A percentile compares a stretch with the other conserved stretches of the same genome.
phyloP scores from a whole-genome alignment of 1,140 invertebrate genomes.

The Olivierus martensii region DNA sequence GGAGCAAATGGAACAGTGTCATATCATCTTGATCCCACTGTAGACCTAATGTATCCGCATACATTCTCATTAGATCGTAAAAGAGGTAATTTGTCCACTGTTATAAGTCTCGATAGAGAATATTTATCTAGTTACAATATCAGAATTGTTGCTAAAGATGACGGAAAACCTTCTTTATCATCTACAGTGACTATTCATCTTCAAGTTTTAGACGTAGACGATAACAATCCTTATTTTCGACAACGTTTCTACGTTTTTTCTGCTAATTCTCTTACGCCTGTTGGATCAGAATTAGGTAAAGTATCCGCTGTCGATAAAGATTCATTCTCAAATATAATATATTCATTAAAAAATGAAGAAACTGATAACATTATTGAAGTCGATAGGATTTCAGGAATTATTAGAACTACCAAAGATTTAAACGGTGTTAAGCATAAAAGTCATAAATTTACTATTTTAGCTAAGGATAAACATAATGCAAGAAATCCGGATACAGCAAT shows the following conservation, averaged over 20 bases:
- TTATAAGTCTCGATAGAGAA: constrained; percentile 64
- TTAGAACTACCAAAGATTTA: constrained; percentile 41
- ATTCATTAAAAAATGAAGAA: not conserved
- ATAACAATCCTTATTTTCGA: constrained; percentile 75
- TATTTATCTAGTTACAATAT: constrained; percentile 58
- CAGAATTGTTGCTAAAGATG: constrained; percentile 73
- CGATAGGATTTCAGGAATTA: constrained; percentile 41
- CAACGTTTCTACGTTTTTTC: constrained; percentile 60
- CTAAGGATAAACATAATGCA: too few relatives aligned
- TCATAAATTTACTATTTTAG: not conserved
- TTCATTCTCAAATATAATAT: constrained; percentile 38
- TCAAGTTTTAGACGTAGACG: constrained; percentile 71
- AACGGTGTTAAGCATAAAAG: not conserved
- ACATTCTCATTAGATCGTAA: constrained; percentile 64
- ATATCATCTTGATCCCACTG: constrained; percentile 32
- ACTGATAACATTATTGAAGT: constrained; percentile 52
- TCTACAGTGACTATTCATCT: constrained; percentile 75
- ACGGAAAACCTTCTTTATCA: constrained; percentile 68
- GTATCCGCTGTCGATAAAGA: constrained; percentile 86
- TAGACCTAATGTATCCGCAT: constrained; percentile 55
- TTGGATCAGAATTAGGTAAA: constrained; percentile 70
- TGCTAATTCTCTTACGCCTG: constrained; percentile 54
- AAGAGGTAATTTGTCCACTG: constrained; percentile 67
- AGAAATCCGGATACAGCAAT: too few relatives aligned
- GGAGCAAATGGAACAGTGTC: constrained; percentile 76